Evolutionary conservation across 2,888 invertebrate species (phyloP).

Genomic region (Eilema caniola): DNA sequence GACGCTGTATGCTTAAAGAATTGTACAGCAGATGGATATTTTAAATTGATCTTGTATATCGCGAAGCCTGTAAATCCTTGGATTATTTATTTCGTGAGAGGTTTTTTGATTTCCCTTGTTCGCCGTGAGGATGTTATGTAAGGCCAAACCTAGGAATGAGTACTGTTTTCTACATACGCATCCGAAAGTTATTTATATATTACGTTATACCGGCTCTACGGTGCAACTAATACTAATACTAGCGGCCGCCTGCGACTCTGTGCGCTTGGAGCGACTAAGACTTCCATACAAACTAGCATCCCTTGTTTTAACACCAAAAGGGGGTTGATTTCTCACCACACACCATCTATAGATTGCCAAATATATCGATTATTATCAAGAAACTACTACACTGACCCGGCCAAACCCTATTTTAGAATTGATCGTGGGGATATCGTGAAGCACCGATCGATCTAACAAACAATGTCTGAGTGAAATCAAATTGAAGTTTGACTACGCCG

Average conservation of each 20-base stretch:
- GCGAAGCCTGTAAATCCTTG: background rate
- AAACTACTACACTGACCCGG: too few species aligned
- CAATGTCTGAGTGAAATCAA: background rate
- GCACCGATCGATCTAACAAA: background rate
- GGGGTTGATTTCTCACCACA: too few species aligned
- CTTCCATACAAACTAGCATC: too few species aligned
- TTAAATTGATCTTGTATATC: background rate
- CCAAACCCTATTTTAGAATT: too few species aligned
- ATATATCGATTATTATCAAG: too few species aligned
- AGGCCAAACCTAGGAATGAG: conserved; percentile 2
- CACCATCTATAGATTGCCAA: too few species aligned
- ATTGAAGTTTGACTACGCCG: background rate
- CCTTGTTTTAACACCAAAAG: too few species aligned
- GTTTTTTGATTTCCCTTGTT: background rate
- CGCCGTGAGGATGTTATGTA: conserved; percentile 10
- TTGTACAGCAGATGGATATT: background rate
- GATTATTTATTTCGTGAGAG: background rate
- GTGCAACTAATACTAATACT: background rate
- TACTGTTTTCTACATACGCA: conserved; percentile 4
- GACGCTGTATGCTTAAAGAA: too few species aligned
- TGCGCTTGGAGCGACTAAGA: too few species aligned
- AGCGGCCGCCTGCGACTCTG: too few species aligned
- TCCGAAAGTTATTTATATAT: conserved; percentile 6
- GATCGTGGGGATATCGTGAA: background rate
- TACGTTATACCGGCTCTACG: background rate